These are phyloP conservation scores for Atrina japonica DNA, from an alignment of 2,888 invertebrate genomes.

Conservation along the genomic window DNA sequence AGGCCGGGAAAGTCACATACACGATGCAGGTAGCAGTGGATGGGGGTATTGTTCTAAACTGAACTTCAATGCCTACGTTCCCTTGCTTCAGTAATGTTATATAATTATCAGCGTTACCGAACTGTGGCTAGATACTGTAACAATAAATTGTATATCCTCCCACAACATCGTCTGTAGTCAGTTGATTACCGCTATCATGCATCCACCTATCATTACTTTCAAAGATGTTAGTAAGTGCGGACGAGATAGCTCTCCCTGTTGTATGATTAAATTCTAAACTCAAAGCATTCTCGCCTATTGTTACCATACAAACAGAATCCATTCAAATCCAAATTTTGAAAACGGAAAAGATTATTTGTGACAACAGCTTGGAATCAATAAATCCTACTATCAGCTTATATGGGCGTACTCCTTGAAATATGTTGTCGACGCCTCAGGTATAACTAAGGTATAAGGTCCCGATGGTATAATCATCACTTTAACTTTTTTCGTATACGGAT, in stretches of 20 bases:
- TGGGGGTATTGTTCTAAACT: too few species aligned
- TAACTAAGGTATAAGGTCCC: constrained; percentile 38
- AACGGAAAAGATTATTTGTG: constrained; percentile 49
- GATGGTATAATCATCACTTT: constrained; percentile 38
- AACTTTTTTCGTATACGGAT: constrained; percentile 36
- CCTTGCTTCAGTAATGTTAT: too few species aligned
- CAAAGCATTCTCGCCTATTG: constrained; percentile 37
- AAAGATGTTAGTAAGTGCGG: constrained; percentile 42
- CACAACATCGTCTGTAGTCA: constrained; percentile 21
- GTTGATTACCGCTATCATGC: constrained; percentile 36
- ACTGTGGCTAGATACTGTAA: too few species aligned
- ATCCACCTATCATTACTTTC: constrained; percentile 39
- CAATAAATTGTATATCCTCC: too few species aligned
- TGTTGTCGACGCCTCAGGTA: constrained; percentile 43
- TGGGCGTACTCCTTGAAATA: constrained; percentile 46
- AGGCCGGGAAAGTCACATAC: too few species aligned
- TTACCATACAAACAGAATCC: constrained; percentile 43
- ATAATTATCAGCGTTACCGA: too few species aligned
- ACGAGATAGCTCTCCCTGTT: constrained; percentile 19
- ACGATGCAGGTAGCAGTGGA: too few species aligned
- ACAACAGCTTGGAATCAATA: constrained; percentile 34
- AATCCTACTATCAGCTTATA: constrained; percentile 39
- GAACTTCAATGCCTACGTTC: too few species aligned
- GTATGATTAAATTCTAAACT: constrained; percentile 5
- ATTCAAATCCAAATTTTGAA: constrained; percentile 41